Percentiles rank a stretch among this genome's conserved stretches.
phyloP scores from a whole-genome alignment of 1,140 invertebrate species.

The Antheraea pernyi region DNA sequence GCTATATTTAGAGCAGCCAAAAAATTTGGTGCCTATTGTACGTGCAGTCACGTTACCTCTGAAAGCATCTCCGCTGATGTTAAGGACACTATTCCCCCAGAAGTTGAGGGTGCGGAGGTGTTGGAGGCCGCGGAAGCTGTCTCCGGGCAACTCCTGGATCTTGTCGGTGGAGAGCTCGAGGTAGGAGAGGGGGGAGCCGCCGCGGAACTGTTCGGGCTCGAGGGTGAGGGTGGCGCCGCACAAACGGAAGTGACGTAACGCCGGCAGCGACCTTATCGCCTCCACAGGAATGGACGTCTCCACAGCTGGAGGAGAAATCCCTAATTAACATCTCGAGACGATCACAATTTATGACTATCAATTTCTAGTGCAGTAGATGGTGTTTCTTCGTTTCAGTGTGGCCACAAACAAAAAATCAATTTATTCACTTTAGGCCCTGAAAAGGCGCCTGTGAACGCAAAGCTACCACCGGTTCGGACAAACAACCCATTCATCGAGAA shows the following conservation, averaged over 20 bases:
- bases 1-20: too few relatives aligned
- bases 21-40: too few relatives aligned
- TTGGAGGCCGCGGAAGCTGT: neutral
- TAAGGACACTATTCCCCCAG: neutral
- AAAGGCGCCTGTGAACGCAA: too few relatives aligned
- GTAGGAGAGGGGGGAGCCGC: neutral
- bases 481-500: too few relatives aligned
- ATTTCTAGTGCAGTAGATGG: too few relatives aligned
- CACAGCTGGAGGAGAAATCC: neutral
- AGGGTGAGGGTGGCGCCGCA: neutral
- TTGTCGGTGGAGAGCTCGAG: neutral
- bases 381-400: too few relatives aligned
- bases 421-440: too few relatives aligned
- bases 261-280: neutral
- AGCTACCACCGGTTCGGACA: too few relatives aligned
- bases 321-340: too few relatives aligned
- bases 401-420: too few relatives aligned
- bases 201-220: neutral
- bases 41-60: neutral
- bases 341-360: too few relatives aligned
- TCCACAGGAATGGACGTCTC: neutral
- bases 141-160: neutral
- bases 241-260: neutral
- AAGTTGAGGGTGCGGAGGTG: neutral
- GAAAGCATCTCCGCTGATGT: neutral